Evolutionary conservation across 2,888 invertebrate genomes (phyloP).

Genomic region (Drosophila histrio): DNA sequence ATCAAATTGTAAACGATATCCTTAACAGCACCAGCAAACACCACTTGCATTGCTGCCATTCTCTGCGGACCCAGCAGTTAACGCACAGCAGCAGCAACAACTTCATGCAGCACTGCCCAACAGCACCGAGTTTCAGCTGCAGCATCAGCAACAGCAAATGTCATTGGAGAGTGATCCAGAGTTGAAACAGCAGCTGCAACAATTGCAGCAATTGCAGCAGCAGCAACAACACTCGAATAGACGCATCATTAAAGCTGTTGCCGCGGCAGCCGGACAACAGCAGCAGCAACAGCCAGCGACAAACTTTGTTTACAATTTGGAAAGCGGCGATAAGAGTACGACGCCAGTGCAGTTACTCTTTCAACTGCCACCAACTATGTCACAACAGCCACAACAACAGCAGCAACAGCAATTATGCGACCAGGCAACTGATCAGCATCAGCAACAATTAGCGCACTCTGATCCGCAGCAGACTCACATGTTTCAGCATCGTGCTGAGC

Average conservation of each 20-base stretch:
- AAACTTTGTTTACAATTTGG: constrained; percentile 84
- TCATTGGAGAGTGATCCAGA: constrained; percentile 78
- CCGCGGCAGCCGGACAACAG: constrained; percentile 76
- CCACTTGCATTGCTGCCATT: constrained; percentile 82
- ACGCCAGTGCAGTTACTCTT: constrained; percentile 84
- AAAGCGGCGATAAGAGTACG: constrained; percentile 82
- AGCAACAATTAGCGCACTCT: constrained; percentile 59
- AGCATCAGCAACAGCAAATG: constrained; percentile 77
- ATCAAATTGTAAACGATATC: background rate
- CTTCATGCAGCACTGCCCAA: constrained; percentile 74
- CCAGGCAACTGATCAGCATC: constrained; percentile 59
- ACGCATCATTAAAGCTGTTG: constrained; percentile 79
- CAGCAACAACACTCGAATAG: constrained; percentile 81
- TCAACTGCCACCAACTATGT: constrained; percentile 82
- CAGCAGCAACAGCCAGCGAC: constrained; percentile 77
- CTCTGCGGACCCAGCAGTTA: constrained; percentile 76
- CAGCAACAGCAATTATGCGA: constrained; percentile 52
- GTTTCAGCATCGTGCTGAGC: constrained; percentile 78
- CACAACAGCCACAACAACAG: constrained; percentile 60
- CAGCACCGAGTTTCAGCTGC: constrained; percentile 76
- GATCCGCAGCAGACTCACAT: constrained; percentile 73
- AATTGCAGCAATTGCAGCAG: constrained; percentile 68
- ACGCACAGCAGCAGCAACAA: constrained; percentile 62
- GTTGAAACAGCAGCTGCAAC: constrained; percentile 77
- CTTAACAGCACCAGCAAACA: constrained; percentile 81